phyloP scores from a whole-genome alignment of 92 coral and sea anemone species.

The Epizoanthus stellaris region DNA sequence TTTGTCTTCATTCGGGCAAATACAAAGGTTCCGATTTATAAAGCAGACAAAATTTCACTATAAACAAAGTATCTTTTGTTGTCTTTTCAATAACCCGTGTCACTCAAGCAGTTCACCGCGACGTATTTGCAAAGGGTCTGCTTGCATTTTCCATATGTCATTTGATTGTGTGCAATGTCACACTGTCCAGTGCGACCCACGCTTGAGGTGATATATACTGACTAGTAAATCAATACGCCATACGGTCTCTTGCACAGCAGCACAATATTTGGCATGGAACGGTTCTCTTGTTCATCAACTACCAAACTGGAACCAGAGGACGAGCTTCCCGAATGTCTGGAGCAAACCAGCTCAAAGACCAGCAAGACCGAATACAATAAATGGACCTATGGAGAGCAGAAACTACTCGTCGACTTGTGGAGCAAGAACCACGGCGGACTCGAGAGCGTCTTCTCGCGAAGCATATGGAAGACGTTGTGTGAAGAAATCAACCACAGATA shows the following conservation, averaged over 20 bases:
- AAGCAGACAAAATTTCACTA: slow-evolving; percentile 1
- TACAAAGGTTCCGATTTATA: slow-evolving; percentile 32
- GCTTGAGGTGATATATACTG: not conserved
- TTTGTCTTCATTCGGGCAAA: not conserved
- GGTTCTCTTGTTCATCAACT: slow-evolving; percentile 17
- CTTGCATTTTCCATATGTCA: not conserved
- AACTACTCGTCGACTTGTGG: slow-evolving; percentile 28
- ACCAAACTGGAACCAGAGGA: slow-evolving; percentile 25
- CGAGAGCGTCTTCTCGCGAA: slow-evolving; percentile 14
- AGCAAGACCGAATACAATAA: slow-evolving; percentile 15
- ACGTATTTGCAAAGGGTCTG: not conserved
- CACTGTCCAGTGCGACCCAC: slow-evolving; percentile 14
- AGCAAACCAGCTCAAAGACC: not conserved
- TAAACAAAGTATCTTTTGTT: slow-evolving; percentile 19
- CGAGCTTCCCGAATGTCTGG: not conserved
- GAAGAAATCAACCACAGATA: slow-evolving; percentile 15
- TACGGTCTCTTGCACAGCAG: not conserved
- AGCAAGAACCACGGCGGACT: slow-evolving; percentile 20
- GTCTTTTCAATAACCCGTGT: slow-evolving; percentile 13
- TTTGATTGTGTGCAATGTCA: not conserved
- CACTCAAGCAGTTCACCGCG: not conserved
- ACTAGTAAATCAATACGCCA: not conserved
- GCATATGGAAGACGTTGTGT: slow-evolving; percentile 13
- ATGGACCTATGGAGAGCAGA: slow-evolving; percentile 32
- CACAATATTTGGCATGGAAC: slow-evolving; percentile 6